A percentile compares a stretch with the other conserved stretches of the same genome.
phyloP scores from a whole-genome alignment of 1,140 invertebrate genomes.

The Sinonovacula constricta region DNA sequence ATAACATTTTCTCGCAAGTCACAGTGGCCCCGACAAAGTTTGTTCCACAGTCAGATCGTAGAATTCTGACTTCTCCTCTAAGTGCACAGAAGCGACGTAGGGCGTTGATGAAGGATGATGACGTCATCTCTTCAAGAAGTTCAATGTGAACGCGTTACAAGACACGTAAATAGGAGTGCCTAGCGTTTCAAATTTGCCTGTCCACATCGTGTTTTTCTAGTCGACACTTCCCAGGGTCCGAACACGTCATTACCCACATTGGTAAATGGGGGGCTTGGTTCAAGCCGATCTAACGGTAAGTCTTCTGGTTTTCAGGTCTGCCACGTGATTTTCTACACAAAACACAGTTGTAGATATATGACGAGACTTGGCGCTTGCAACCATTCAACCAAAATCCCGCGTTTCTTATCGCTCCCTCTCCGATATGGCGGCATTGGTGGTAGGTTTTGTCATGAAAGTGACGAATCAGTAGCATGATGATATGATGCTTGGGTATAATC shows the following conservation, averaged over 20 bases:
- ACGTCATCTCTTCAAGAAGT: constrained; percentile 52
- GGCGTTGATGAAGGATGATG: constrained; percentile 60
- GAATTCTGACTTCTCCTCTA: constrained; percentile 19
- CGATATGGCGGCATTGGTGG: not conserved
- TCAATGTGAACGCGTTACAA: constrained; percentile 61
- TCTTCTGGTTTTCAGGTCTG: no score
- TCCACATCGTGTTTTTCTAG: constrained; percentile 6
- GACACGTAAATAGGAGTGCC: constrained; percentile 42
- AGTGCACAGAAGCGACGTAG: constrained; percentile 35
- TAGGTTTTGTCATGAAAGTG: not conserved
- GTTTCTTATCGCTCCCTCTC: not conserved
- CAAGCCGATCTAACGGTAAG: no score
- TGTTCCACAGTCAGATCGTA: constrained; percentile 53
- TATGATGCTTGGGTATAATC: not conserved
- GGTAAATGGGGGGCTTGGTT: not conserved
- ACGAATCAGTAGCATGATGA: not conserved
- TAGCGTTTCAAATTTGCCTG: not conserved
- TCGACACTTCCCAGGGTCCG: not conserved
- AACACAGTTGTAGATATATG: not conserved
- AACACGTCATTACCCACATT: constrained; percentile 1
- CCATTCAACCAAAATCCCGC: not conserved
- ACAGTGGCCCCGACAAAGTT: constrained; percentile 53
- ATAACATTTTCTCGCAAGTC: constrained; percentile 17
- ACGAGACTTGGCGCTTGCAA: not conserved
- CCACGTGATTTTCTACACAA: not conserved